Conservation (phyloP, 35 echinoderm and acorn worm genomes). For the Eucidaris tribuloides region DNA sequence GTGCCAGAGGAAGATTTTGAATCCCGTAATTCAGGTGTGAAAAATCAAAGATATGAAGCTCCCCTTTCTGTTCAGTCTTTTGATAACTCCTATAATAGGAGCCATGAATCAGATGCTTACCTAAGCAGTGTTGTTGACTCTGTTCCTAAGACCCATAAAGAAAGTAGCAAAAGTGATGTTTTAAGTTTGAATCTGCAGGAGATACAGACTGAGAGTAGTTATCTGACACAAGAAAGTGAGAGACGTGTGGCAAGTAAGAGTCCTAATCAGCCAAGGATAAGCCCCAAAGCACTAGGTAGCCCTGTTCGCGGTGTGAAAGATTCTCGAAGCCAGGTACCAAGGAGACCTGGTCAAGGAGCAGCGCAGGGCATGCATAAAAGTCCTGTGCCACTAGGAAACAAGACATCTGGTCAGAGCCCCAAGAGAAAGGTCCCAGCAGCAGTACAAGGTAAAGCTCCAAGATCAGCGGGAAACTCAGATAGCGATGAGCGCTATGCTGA, state of each 20-base stretch:
- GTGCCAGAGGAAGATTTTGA: conserved; percentile 25
- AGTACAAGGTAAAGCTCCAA: neutral
- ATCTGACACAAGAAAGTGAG: neutral
- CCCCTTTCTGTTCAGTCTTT: too few species aligned
- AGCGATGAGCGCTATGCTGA: conserved; percentile 3
- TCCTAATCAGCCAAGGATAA: neutral
- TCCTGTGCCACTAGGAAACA: neutral
- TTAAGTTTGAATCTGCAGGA: neutral
- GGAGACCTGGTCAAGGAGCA: conserved; percentile 26
- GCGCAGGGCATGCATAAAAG: conserved; percentile 4
- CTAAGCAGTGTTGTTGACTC: too few species aligned
- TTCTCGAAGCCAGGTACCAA: neutral
- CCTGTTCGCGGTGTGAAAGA: neutral
- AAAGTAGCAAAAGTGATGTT: neutral
- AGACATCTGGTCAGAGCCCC: neutral
- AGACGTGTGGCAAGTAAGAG: neutral
- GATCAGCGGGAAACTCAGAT: neutral
- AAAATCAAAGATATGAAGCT: too few species aligned
- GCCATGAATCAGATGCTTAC: too few species aligned
- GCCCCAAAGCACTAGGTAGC: conserved; percentile 21
- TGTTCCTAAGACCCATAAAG: too few species aligned
- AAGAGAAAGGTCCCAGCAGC: neutral
- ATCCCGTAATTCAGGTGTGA: too few species aligned
- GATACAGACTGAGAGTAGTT: neutral
- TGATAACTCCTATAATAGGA: too few species aligned